phyloP scores from a whole-genome alignment of 2,113 vertebrate genomes.

The Odobenus rosmarus region DNA sequence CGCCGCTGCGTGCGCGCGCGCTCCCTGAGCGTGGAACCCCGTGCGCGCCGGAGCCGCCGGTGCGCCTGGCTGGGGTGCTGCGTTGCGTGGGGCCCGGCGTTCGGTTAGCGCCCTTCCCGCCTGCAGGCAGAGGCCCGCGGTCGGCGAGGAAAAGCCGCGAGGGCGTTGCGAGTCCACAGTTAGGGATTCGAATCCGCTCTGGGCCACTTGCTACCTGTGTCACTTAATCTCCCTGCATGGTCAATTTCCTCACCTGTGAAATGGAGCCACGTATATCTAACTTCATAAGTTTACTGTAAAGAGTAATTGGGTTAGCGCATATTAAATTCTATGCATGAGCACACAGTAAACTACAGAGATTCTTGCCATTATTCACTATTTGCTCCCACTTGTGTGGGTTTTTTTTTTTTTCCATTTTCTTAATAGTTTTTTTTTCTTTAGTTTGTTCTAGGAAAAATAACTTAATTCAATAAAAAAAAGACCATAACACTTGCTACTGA shows the following conservation, averaged over 20 bases:
- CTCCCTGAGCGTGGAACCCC: slow-evolving; percentile 38
- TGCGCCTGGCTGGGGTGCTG: not conserved
- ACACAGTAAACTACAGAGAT: not conserved
- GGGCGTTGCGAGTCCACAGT: not conserved
- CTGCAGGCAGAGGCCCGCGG: not conserved
- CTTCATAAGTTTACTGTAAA: not conserved
- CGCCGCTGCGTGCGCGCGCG: slow-evolving; percentile 72
- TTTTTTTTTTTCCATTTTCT: not conserved
- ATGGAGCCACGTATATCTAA: not conserved
- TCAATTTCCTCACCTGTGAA: slow-evolving; percentile 27
- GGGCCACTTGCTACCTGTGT: not conserved
- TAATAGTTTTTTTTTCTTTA: not conserved
- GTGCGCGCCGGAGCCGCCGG: slow-evolving; percentile 34
- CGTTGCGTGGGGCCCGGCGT: accelerated
- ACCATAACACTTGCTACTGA: not conserved
- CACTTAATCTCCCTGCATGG: not conserved
- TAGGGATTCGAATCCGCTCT: not conserved
- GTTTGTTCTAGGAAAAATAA: slow-evolving; percentile 33
- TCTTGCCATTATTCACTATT: not conserved
- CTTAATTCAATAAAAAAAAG: not conserved
- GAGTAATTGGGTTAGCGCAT: not conserved
- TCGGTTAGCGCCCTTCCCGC: not conserved
- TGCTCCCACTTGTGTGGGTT: not conserved
- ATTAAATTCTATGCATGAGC: not conserved
- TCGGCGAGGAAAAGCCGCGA: accelerated